Conservation (phyloP, 2,113 vertebrate genomes). For the Rhagologus leucostigma region DNA sequence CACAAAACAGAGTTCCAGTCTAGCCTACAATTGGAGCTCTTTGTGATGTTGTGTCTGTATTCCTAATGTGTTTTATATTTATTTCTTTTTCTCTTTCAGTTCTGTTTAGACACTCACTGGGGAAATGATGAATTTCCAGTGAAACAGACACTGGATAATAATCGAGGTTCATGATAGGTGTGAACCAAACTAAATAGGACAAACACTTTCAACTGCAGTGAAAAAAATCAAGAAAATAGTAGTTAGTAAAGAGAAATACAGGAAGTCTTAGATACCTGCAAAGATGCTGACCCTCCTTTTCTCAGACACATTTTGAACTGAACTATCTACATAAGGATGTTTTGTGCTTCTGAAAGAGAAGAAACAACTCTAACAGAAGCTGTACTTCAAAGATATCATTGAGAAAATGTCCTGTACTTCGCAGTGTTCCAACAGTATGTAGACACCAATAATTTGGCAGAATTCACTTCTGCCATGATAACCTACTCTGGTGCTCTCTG, state of each 20-base stretch:
- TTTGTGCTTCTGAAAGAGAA: background rate
- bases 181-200: background rate
- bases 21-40: background rate
- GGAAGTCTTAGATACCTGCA: background rate
- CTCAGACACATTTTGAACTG: background rate
- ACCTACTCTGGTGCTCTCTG: background rate
- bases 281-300: background rate
- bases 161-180: background rate
- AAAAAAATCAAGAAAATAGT: background rate
- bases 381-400: background rate
- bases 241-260: background rate
- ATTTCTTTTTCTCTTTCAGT: background rate
- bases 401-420: background rate
- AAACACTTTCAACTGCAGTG: background rate
- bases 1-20: background rate
- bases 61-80: background rate
- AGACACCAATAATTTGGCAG: background rate
- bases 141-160: background rate
- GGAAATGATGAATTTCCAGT: background rate
- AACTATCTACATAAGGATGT: background rate
- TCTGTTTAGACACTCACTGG: background rate
- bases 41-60: background rate
- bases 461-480: background rate
- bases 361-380: background rate
- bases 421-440: background rate